Percentiles rank a stretch among this genome's conserved stretches.
Conservation (phyloP, 2,797 vertebrate genomes). For the Danionella dracula region DNA sequence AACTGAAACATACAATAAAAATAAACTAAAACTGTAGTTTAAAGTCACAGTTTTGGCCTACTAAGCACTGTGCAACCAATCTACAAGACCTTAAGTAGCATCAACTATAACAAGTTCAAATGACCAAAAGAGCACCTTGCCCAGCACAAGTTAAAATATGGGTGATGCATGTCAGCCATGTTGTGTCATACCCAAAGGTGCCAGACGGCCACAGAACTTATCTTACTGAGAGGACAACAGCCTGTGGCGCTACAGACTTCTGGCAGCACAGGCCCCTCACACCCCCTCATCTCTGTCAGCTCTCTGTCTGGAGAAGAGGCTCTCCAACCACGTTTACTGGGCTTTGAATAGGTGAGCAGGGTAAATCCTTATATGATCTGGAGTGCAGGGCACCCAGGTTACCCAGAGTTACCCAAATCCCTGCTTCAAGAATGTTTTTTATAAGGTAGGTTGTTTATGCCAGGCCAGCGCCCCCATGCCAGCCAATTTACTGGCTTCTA, state of each 20-base stretch:
- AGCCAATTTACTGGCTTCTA: conserved; percentile 39
- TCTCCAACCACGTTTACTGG: conserved; percentile 33
- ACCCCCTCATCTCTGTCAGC: conserved; percentile 1
- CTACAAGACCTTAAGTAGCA: too few species aligned
- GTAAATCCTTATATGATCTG: conserved; percentile 32
- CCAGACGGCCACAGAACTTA: conserved; percentile 14
- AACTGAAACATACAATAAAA: too few species aligned
- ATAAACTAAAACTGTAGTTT: too few species aligned
- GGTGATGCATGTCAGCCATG: conserved; percentile 7
- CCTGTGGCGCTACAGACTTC: conserved; percentile 29
- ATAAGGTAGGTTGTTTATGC: not conserved
- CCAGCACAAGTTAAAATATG: not conserved
- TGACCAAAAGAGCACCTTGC: too few species aligned
- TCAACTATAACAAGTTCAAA: too few species aligned
- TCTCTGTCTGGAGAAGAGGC: conserved; percentile 29
- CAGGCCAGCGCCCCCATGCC: conserved; percentile 7
- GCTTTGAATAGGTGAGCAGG: conserved; percentile 37
- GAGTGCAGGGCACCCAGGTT: conserved; percentile 23
- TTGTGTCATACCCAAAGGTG: conserved; percentile 49
- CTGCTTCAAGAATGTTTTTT: conserved; percentile 28
- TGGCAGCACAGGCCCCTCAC: conserved; percentile 45
- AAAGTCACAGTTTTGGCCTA: too few species aligned
- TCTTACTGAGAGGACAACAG: conserved; percentile 26
- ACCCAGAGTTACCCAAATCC: conserved; percentile 43
- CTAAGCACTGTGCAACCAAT: too few species aligned